phyloP scores from a whole-genome alignment of 2,888 invertebrate species.

The Melitaea athalia region DNA sequence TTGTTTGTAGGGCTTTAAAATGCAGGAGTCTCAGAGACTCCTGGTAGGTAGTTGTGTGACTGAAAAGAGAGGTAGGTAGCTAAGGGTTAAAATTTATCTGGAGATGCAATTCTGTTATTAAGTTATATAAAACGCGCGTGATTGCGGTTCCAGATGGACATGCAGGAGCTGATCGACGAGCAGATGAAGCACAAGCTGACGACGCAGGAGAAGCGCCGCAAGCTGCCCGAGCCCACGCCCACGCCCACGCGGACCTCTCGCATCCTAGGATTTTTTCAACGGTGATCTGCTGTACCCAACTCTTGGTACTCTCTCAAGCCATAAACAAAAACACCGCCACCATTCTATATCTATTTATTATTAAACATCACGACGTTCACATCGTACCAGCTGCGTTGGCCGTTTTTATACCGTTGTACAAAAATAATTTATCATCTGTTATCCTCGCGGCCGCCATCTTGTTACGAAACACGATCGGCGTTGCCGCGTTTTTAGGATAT shows the following conservation, averaged over 20 bases:
- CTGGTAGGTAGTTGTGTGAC: too few species aligned
- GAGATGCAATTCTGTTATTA: too few species aligned
- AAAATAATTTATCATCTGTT: slow-evolving; percentile 50
- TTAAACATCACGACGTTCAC: slow-evolving; percentile 56
- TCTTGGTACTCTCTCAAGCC: slow-evolving; percentile 56
- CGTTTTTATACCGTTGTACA: slow-evolving; percentile 55
- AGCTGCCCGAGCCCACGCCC: slow-evolving; percentile 67
- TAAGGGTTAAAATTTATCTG: too few species aligned
- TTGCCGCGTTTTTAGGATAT: slow-evolving; percentile 55
- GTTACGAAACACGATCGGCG: slow-evolving; percentile 49
- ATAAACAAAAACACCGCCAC: slow-evolving; percentile 60
- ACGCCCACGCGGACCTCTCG: slow-evolving; percentile 65
- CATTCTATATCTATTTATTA: slow-evolving; percentile 57
- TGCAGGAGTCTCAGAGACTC: too few species aligned
- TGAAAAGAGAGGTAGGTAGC: too few species aligned
- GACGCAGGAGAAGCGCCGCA: slow-evolving; percentile 82
- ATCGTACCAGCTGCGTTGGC: slow-evolving; percentile 55
- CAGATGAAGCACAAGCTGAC: slow-evolving; percentile 94
- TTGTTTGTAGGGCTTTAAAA: too few species aligned
- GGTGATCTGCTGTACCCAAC: slow-evolving; percentile 72
- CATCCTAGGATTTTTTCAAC: slow-evolving; percentile 78
- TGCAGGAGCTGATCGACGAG: slow-evolving; percentile 95
- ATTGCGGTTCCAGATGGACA: slow-evolving; percentile 89
- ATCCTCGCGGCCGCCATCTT: slow-evolving; percentile 56
- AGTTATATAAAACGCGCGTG: not conserved